Evolutionary conservation across 1,140 invertebrate genomes (phyloP), one percentile per base, ranked within the genome.

Genomic region (Drosophila carrolli): DNA sequence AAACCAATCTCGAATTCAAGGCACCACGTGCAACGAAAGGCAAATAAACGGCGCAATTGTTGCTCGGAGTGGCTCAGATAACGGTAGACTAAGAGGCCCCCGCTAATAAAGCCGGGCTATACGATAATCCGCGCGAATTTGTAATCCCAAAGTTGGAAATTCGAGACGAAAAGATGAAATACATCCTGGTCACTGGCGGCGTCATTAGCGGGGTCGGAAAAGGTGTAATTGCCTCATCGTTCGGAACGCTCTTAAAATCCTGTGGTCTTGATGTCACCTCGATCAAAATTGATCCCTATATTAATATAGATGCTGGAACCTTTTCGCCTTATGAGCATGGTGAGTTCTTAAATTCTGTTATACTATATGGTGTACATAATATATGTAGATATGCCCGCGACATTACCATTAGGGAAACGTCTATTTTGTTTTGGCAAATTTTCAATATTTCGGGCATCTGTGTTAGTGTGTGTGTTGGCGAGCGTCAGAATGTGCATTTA

Each of bases 211-310:
- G 98, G 37, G 97, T 99, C 60, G 98, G 98, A 13, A 99, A 99
- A 94, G 98, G 98, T 61, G 97, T 99, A 10, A 98, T 99, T 79
- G 97, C 98, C 10, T 98, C 97, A 92, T 98, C 97, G 62, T 96
- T 99, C 91, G 98, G 98, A 13, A 98, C 98, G 23, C 96, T 99
- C 75, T 93, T 99, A 5, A 99, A 99, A 94, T 96, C 96, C 68
- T 97, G 96, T 91, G 98, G 97, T 5, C 95, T 99, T 50, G 94
- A 96, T 91, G 98, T 99, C 4, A 99, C 98, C 23, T 97, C 97
- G 13, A 99, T 99, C 79, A 99, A 99, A 94, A 99, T 99, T 89
- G 98, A 99, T 93, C 98, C 98, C 0, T 99, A 99, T 91, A 98
- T 99, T 54, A 99, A 99, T 93, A 98, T 99, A 75, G 98, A 99